A percentile compares a stretch with the other conserved stretches of the same genome.
Conservation (phyloP, 2,113 vertebrate species). For the Chionomys nivalis region DNA sequence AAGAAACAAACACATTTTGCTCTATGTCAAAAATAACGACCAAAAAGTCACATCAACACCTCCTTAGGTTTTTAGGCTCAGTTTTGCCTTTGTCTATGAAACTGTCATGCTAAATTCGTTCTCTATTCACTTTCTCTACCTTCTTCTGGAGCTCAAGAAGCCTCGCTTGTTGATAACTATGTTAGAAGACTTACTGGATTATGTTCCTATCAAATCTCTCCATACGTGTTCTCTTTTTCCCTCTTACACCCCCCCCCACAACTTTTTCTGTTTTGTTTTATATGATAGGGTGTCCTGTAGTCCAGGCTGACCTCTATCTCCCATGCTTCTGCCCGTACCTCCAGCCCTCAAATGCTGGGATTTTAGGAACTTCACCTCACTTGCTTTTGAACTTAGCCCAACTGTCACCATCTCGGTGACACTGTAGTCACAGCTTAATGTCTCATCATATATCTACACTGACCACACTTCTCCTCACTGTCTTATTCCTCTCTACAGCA, state of each 20-base stretch:
- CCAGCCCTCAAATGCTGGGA: too few relatives aligned
- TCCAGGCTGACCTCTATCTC: background rate
- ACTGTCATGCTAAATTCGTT: background rate
- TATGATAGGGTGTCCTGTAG: background rate
- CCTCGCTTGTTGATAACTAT: background rate
- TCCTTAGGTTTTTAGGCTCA: background rate
- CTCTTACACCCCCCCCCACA: too few relatives aligned
- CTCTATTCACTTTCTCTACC: background rate
- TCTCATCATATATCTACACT: background rate
- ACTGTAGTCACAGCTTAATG: background rate
- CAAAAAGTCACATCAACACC: background rate
- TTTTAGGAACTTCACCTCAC: background rate
- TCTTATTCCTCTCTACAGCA: background rate
- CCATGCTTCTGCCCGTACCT: background rate
- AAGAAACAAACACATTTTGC: background rate
- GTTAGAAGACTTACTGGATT: background rate
- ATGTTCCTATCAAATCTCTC: background rate
- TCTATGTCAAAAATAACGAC: background rate
- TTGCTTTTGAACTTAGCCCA: background rate
- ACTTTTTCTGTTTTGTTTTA: background rate
- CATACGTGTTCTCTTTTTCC: background rate
- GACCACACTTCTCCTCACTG: background rate
- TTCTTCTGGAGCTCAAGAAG: background rate
- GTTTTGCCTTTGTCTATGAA: background rate
- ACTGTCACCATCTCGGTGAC: background rate